Base-by-base conservation (phyloP, 2,888 invertebrate species). In the Sylvicola fuscatus region DNA sequence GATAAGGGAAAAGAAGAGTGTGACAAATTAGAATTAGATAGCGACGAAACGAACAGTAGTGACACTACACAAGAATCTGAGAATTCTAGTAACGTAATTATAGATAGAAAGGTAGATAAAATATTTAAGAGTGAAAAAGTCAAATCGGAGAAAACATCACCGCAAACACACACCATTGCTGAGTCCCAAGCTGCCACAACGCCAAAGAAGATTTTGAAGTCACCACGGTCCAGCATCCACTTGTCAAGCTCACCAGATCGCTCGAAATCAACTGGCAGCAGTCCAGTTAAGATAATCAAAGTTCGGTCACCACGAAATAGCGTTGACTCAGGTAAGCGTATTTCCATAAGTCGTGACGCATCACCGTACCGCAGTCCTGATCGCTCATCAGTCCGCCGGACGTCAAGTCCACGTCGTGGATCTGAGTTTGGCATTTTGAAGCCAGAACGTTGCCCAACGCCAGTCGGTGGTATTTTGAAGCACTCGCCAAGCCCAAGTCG, bases 161-260 rank as follows among this genome's bases (percentile, higher is more conserved):
- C 34, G 5, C 17, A 21, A 21, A 21, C 4, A n/a, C n/a, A 26
- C 34, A 3, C 14, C 34, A 3, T 14, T 26, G 14, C 6, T 27
- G 2, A 34, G 40, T 51, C 57, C 3, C 57, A 56, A 39, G 47
- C 53, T 0, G 36, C 34, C 3, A 3, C 31, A 14, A 10, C 44
- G 26, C 41, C 46, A 2, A 42, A 42, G 37, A 43, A 42, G 36
- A 55, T 52, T 4, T 45, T 43, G 27, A 49, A 53, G 37, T 67
- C 68, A 3, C 65, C 67, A 10, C 61, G 67, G 6, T 65, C 66
- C 39, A 68, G 66, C 33, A 65, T 69, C 17, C 68, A 69, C 43
- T 65, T 69, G 38, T 58, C 61, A 2, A 56, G 60, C 8, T 70
- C 70, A 0, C 57, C 58, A 1, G 58, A 58, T 43, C 55, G 56